These are phyloP conservation scores for Drosophila diplacantha DNA, from an alignment of 2,888 invertebrate species.

Conservation along the genomic window DNA sequence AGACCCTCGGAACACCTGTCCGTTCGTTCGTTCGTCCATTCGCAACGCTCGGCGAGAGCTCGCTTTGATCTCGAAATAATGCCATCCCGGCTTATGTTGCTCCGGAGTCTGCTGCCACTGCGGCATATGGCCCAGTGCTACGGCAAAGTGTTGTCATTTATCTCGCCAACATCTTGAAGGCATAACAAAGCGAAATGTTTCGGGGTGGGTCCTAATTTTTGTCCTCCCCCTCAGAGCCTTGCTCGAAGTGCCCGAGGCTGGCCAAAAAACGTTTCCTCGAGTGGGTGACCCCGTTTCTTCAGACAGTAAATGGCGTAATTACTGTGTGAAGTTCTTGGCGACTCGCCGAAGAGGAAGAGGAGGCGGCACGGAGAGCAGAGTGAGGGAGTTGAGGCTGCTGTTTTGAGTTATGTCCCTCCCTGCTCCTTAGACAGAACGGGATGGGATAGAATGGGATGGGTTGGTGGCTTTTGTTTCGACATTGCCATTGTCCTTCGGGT, in stretches of 20 bases:
- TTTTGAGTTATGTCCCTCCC: conserved; percentile 71
- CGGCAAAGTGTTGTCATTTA: conserved; percentile 67
- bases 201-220: conserved; percentile 29
- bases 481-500: conserved; percentile 56
- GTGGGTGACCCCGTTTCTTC: conserved; percentile 66
- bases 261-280: conserved; percentile 60
- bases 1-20: conserved; percentile 35
- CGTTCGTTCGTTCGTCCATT: conserved; percentile 15
- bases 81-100: conserved; percentile 45
- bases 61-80: conserved; percentile 60
- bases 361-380: conserved; percentile 1
- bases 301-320: conserved; percentile 73
- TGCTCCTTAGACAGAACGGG: conserved; percentile 39
- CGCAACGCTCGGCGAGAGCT: conserved; percentile 28
- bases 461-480: conserved; percentile 59
- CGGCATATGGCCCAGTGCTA: conserved; percentile 50
- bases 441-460: conserved; percentile 4
- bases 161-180: conserved; percentile 66
- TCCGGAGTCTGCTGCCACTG: conserved; percentile 3
- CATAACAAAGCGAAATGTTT: conserved; percentile 43
- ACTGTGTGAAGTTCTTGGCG: conserved; percentile 64
- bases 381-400: conserved; percentile 32
- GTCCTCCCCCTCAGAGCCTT: not conserved
- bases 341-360: conserved; percentile 7
- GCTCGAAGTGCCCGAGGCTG: conserved; percentile 26